These are phyloP conservation scores for Rhynchotus rufescens DNA, from an alignment of 2,797 vertebrate genomes.

Conservation along the genomic window DNA sequence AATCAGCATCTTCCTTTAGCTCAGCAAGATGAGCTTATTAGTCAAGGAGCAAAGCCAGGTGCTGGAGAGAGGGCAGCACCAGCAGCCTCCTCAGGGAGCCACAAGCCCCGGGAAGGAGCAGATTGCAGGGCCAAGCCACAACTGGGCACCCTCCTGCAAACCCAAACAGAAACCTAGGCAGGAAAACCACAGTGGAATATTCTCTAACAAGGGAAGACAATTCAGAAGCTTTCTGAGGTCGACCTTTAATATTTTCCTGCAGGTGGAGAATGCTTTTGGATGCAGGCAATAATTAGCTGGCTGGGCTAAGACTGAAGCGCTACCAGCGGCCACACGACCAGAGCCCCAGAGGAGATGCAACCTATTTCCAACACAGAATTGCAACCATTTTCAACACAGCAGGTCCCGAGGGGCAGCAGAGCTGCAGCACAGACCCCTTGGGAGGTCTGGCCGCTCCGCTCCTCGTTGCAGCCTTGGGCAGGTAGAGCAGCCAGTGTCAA, in stretches of 20 bases:
- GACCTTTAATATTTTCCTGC: not conserved
- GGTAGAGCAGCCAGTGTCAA: rapidly evolving
- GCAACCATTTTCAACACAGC: not conserved
- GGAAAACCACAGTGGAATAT: rapidly evolving
- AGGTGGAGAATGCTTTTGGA: not conserved
- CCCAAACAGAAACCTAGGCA: not conserved
- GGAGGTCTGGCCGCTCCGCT: rapidly evolving
- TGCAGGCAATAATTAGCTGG: not conserved
- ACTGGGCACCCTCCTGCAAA: not conserved
- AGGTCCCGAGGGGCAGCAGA: not conserved
- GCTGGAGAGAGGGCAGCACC: not conserved
- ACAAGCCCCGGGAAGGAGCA: not conserved
- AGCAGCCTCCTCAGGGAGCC: not conserved
- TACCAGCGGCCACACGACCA: not conserved
- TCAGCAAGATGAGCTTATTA: not conserved
- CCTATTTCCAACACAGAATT: not conserved
- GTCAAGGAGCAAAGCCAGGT: not conserved
- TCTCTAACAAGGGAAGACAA: not conserved
- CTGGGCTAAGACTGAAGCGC: not conserved
- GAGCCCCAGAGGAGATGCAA: not conserved
- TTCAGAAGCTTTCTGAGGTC: not conserved
- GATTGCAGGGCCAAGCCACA: not conserved
- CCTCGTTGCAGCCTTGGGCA: not conserved
- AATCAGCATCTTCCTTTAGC: slow-evolving; percentile 1
- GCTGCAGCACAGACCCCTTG: not conserved